Evolutionary conservation across 2,888 invertebrate genomes (phyloP), one percentile per base, ranked within the genome.

Genomic region (Alentia gelatinosa): DNA sequence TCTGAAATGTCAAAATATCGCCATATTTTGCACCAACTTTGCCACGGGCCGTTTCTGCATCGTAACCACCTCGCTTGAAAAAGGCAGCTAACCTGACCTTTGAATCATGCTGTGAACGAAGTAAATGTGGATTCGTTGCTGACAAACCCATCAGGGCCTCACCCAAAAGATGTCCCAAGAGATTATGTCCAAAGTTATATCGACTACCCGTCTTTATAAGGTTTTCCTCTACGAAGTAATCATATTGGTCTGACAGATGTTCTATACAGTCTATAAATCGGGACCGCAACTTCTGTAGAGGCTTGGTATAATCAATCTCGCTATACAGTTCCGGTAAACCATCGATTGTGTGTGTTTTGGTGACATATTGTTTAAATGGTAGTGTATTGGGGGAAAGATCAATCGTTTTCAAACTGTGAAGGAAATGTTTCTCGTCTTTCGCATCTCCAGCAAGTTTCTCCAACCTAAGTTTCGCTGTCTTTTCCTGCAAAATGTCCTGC

Each of bases 71-170:
- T 42, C 95, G 91, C 50, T 94, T 93, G 99, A 99, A 99, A 96
- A 98, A 98, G 39, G 98, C 98, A 96, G 98, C 98, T 93, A 98
- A 97, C 33, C 98, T 97, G 3, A 98, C 98, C 92, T 98, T 97
- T 94, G 97, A 97, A 95, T 98, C 98, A 47, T 98, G 96, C 97
- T 98, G 96, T 79, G 93, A 91, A 0, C 92, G 93, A 26, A 91
- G 86, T 23, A 95, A 91, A 93, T 95, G 95, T 26, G 86, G 47
- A 7, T n/a, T 1, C 30, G 42, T 47, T 4, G 86, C 42, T 0
- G 86, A 42, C 30, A 86, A 47, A 3, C 86, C 47, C 15, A 47
- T 47, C 30, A 47, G n/a, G 0, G 50, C 42, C 23, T 47, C 19
- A 26, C 9, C 19, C 0, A 86, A 19, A 5, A 86, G 7, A 1